Conservation (phyloP, 2,113 vertebrate species). For the Cephalopterus ornatus region DNA sequence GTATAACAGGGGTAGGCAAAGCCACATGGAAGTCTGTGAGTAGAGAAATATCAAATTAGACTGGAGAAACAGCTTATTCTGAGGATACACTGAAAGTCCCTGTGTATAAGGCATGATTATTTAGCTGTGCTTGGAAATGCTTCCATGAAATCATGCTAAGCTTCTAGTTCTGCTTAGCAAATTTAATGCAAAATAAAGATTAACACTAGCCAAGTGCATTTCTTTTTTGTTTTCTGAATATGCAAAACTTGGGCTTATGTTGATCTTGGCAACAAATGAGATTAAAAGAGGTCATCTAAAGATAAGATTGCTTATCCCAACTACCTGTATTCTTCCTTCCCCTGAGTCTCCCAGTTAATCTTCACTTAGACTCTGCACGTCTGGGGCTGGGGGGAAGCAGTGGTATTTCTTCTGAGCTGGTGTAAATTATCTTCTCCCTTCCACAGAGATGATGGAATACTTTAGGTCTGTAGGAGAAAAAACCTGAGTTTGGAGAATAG, state of each 20-base stretch:
- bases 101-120: neutral
- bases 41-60: neutral
- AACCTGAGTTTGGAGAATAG: neutral
- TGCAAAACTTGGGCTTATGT: neutral
- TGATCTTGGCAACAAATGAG: constrained; percentile 26
- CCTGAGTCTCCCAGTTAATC: constrained; percentile 9
- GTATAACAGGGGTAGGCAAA: neutral
- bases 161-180: neutral
- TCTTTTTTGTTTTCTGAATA: neutral
- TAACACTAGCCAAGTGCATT: neutral
- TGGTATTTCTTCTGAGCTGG: neutral
- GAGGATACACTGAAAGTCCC: neutral
- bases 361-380: neutral
- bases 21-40: neutral
- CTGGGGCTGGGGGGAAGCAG: neutral
- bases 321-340: neutral
- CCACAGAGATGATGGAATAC: neutral
- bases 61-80: neutral
- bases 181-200: neutral
- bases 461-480: neutral
- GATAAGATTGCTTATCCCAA: constrained; percentile 31
- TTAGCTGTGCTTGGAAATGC: neutral
- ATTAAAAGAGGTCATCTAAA: constrained; percentile 37
- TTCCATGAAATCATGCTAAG: neutral
- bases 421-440: neutral